These are phyloP conservation scores for Spilogale gracilis DNA, from an alignment of 2,113 vertebrate species.

Conservation along the genomic window DNA sequence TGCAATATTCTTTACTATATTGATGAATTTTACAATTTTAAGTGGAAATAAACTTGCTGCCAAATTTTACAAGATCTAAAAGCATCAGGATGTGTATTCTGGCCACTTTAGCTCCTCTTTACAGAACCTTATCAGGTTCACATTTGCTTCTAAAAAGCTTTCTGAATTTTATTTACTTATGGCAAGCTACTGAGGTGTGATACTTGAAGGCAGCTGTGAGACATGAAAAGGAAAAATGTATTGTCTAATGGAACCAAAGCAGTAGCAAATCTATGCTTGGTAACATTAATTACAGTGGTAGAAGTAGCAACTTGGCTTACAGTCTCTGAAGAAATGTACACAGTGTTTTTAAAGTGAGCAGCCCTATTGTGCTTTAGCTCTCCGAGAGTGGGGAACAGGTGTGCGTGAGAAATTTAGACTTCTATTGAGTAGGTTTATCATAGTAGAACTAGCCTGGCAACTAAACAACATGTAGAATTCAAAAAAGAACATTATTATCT, in stretches of 20 bases:
- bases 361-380: neutral
- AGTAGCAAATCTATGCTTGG: neutral
- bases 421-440: neutral
- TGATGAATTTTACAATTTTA: neutral
- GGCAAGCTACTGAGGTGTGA: neutral
- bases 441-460: slow-evolving; percentile 45
- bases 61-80: neutral
- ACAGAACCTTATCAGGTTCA: neutral
- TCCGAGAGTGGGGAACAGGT: neutral
- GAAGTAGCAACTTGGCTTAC: neutral
- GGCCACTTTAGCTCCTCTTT: neutral
- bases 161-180: slow-evolving; percentile 10
- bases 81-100: neutral
- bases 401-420: neutral
- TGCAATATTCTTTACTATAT: neutral
- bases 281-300: neutral
- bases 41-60: neutral
- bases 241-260: neutral
- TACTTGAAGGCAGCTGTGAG: slow-evolving; percentile 36
- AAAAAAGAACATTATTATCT: slow-evolving; percentile 70
- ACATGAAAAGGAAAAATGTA: neutral
- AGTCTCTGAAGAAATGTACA: neutral
- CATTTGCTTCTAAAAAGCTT: neutral
- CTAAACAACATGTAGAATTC: slow-evolving; percentile 77
- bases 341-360: neutral